Conservation (phyloP, 2,888 invertebrate genomes). For the Miltochrista miniata region DNA sequence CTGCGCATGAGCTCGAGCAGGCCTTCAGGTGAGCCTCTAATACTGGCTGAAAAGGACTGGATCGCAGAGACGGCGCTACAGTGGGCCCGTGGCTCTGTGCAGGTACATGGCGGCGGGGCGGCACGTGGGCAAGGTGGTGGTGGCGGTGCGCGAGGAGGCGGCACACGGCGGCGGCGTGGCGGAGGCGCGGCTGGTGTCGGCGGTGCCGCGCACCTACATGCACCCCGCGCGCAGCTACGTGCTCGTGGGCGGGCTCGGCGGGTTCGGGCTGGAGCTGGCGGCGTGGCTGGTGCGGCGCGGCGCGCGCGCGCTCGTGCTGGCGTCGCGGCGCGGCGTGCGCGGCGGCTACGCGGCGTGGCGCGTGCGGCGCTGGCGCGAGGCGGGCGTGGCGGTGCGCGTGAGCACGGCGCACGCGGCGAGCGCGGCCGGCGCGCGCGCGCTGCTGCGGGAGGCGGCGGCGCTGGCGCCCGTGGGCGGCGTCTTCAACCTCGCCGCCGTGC, state of each 20-base stretch:
- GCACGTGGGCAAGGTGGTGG: constrained; percentile 98
- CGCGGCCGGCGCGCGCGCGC: constrained; percentile 48
- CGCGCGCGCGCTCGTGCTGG: constrained; percentile 92
- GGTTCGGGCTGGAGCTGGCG: constrained; percentile 97
- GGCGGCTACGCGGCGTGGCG: constrained; percentile 96
- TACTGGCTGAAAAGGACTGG: too few relatives aligned
- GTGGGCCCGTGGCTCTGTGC: constrained; percentile 7
- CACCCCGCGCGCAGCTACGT: too few relatives aligned
- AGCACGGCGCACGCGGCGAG: background rate
- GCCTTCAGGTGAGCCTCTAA: constrained; percentile 92
- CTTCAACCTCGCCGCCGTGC: constrained; percentile 84
- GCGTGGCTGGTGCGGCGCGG: constrained; percentile 95
- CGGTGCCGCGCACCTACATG: background rate
- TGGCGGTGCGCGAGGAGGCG: constrained; percentile 95
- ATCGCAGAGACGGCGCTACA: too few relatives aligned
- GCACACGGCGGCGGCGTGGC: constrained; percentile 64
- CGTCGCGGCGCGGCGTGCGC: constrained; percentile 94
- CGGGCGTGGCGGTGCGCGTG: constrained; percentile 3
- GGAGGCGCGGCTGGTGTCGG: constrained; percentile 90
- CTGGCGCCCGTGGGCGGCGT: constrained; percentile 85
- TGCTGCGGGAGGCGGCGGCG: constrained; percentile 85
- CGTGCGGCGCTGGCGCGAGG: constrained; percentile 64
- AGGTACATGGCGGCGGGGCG: constrained; percentile 97
- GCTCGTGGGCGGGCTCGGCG: constrained; percentile 91
- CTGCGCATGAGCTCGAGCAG: constrained; percentile 94